A percentile compares a stretch with the other conserved stretches of the same genome.
phyloP scores from a whole-genome alignment of 1,140 invertebrate genomes.

The Ips nitidus region DNA sequence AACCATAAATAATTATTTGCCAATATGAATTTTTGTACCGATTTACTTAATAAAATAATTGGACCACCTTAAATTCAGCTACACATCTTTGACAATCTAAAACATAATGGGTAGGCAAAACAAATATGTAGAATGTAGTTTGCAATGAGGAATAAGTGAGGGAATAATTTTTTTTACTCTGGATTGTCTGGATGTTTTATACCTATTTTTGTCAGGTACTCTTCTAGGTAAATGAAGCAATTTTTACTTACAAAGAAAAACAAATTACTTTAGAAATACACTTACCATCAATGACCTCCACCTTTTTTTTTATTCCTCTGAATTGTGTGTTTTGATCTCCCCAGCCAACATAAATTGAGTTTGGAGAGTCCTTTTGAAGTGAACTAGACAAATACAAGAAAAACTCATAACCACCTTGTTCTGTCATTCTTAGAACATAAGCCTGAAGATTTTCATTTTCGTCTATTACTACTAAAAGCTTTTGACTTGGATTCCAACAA shows the following conservation, averaged over 20 bases:
- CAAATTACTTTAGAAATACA: neutral
- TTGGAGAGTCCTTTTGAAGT: constrained; percentile 17
- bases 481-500: constrained; percentile 34
- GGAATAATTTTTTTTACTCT: too few relatives aligned
- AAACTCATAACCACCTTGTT: neutral
- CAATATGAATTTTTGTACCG: too few relatives aligned
- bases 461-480: constrained; percentile 22
- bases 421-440: constrained; percentile 6
- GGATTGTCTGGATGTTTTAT: too few relatives aligned
- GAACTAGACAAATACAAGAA: constrained; percentile 6
- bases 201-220: too few relatives aligned
- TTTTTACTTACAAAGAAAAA: neutral
- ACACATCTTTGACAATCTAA: too few relatives aligned
- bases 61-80: too few relatives aligned
- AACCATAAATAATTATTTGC: too few relatives aligned
- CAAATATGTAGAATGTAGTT: too few relatives aligned
- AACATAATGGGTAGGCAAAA: too few relatives aligned
- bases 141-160: too few relatives aligned
- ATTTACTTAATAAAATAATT: too few relatives aligned
- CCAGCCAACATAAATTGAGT: constrained; percentile 42
- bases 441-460: constrained; percentile 9
- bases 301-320: constrained; percentile 32
- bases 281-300: constrained; percentile 25
- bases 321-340: constrained; percentile 43
- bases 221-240: too few relatives aligned